Base-by-base conservation (phyloP, 2,113 vertebrate genomes). In the Porphyrio hochstetteri region DNA sequence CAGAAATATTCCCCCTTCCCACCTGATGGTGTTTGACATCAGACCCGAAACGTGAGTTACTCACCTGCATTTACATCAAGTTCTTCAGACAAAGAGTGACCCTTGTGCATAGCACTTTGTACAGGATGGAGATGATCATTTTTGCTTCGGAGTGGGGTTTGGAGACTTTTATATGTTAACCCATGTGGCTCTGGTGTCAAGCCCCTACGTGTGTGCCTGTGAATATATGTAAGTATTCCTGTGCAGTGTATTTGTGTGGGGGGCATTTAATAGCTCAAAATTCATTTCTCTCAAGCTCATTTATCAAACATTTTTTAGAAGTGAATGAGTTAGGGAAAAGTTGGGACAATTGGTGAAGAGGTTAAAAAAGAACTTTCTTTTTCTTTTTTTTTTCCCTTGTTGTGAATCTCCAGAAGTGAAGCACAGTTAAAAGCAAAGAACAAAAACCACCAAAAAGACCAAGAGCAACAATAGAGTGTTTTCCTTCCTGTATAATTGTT, bases 401-500 rank as follows among this genome's bases (percentile, higher is more conserved):
- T 69, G 29, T 68, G 27, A 40, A 70, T 38, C 46, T 95, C 56
- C 69, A 88, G 79, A 93, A 92, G 29, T 11, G 33, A 94, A 92
- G 25, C 25, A 40, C n/a, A 61, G 40, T 68, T 80, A 82, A 89
- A 84, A 96, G 35, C 70, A 78, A 42, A 81, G 69, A 93, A 94
- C 80, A 88, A 95, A 94, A 93, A 13, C 46, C 76, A 92, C 86
- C 52, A 28, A 71, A 93, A 93, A 86, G 92, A 89, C 86, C 72
- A 90, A 94, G 20, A 86, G 65, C 60, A 95, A 95, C 86, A 96
- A 93, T 86, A 60, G 90, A 80, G 38, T 60, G 69, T 92, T 96
- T 96, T 97, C 95, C 93, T 96, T 94, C 95, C 88, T 96, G 83
- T 65, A 57, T 93, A 72, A 90, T 96, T 96, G 95, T 69, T 84